A percentile compares a stretch with the other conserved stretches of the same genome.
Conservation (phyloP, 2,888 invertebrate species). For the Caenorhabditis sp. region DNA sequence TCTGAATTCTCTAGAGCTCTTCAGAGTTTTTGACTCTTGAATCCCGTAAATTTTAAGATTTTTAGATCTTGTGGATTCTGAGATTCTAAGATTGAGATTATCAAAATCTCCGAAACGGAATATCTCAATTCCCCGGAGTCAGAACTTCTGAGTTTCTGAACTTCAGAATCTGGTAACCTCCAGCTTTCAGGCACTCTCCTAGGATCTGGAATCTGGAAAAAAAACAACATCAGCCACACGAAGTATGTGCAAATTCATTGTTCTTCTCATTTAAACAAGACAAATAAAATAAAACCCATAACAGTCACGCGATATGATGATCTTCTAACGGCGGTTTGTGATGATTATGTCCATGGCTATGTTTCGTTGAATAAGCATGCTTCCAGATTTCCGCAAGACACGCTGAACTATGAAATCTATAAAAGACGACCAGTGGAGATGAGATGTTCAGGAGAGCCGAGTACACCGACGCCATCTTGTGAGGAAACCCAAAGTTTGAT, state of each 20-base stretch:
- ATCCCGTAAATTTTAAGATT: no score
- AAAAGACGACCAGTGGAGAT: conserved; percentile 64
- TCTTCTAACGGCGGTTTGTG: conserved; percentile 36
- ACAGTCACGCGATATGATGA: conserved; percentile 50
- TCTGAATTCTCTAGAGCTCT: no score
- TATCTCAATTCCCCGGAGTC: no score
- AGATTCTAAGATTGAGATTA: no score
- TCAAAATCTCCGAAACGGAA: no score
- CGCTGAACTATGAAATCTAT: conserved; percentile 73
- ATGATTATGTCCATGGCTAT: conserved; percentile 34
- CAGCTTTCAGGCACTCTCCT: neutral
- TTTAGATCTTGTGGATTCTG: no score
- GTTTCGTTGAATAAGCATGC: conserved; percentile 68
- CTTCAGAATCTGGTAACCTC: no score
- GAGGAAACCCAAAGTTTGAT: conserved; percentile 69
- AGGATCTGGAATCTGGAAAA: neutral
- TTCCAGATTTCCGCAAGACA: conserved; percentile 76
- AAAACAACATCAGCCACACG: neutral
- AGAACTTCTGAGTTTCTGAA: no score
- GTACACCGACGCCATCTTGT: conserved; percentile 68
- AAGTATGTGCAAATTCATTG: conserved; percentile 3
- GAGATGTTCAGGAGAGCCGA: conserved; percentile 57
- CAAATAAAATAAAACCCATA: conserved; percentile 40
- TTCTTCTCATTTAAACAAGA: conserved; percentile 1
- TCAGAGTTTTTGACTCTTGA: no score